Base-by-base conservation (phyloP, 2,797 vertebrate species). In the Morus bassanus region DNA sequence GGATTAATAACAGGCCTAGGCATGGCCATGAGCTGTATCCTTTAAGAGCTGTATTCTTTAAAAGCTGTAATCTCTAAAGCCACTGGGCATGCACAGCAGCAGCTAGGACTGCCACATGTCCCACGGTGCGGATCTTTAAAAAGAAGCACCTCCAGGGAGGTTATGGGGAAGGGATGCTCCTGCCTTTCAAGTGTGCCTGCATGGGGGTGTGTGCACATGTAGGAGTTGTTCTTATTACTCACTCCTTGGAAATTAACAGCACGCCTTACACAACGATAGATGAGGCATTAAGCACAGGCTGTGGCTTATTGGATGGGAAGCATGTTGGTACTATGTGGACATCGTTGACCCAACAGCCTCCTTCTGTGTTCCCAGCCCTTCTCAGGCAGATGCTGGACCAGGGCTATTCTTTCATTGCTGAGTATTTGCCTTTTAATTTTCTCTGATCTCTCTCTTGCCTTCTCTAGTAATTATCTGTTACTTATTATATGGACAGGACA, bases 221-320 rank as follows among this genome's bases (percentile, higher is more conserved):
- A 41, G 90, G 79, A 92, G 70, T n/a, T 90, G 48, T 56, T 91
- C 72, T 75, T 43, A n/a, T 91, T 84, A 57, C 37, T 93, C 64
- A 83, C 37, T 50, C n/a, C 43, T 35, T 72, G 50, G 53, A 88
- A 94, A 72, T 46, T 7, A 91, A 22, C 10, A 69, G 43, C 50
- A 43, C 0, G 0, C 41, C 31, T 86, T 72, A 53, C 2, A 3
- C 37, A 33, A 28, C 45, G 45, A 39, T 18, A 21, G 50, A 50
- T 39, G 50, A 75, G 53, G 50, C 10, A 37, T 27, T 67, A 72
- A 67, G 30, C 25, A 25, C 35, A 53, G 48, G 13, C 17, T 74
- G 56, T 22, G 16, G 19, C 21, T 78, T 64, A 50, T 15, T 61
- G 69, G 37, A 25, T 88, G 31, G 59, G 70, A 84, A 65, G n/a